Percentiles rank a stretch among this genome's conserved stretches.
Conservation (phyloP, 2,888 invertebrate species). For the Pheosia gnoma region DNA sequence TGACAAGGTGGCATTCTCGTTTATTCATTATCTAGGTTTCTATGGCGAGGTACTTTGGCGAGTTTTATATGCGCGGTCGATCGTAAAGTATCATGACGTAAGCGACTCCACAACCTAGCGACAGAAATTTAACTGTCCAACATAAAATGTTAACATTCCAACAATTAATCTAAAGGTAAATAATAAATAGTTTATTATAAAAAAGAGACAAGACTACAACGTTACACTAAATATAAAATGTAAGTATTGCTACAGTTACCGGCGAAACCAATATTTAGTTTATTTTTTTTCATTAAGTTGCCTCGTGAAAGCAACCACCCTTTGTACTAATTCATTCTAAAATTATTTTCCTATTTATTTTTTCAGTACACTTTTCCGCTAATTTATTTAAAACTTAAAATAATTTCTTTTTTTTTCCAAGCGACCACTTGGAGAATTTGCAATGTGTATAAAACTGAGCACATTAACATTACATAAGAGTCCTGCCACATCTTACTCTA, state of each 20-base stretch:
- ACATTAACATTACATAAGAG: slow-evolving; percentile 51
- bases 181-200: slow-evolving; percentile 62
- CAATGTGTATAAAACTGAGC: slow-evolving; percentile 43
- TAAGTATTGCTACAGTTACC: slow-evolving; percentile 56
- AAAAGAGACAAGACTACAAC: slow-evolving; percentile 59
- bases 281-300: slow-evolving; percentile 48
- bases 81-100: slow-evolving; percentile 14
- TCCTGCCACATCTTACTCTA: slow-evolving; percentile 51
- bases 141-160: slow-evolving; percentile 68
- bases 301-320: slow-evolving; percentile 49
- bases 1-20: too few relatives aligned
- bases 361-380: slow-evolving; percentile 47
- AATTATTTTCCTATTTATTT: slow-evolving; percentile 35
- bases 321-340: slow-evolving; percentile 69
- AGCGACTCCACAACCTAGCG: slow-evolving; percentile 22
- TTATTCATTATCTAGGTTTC: too few relatives aligned
- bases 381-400: slow-evolving; percentile 40
- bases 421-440: slow-evolving; percentile 29
- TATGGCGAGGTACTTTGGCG: background rate
- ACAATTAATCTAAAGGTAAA: slow-evolving; percentile 67
- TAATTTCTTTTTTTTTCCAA: slow-evolving; percentile 24
- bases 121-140: slow-evolving; percentile 50
- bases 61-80: background rate
- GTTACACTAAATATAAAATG: slow-evolving; percentile 62
- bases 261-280: slow-evolving; percentile 61